Conservation (phyloP, 2,888 invertebrate genomes). For the Chironomus riparius region DNA sequence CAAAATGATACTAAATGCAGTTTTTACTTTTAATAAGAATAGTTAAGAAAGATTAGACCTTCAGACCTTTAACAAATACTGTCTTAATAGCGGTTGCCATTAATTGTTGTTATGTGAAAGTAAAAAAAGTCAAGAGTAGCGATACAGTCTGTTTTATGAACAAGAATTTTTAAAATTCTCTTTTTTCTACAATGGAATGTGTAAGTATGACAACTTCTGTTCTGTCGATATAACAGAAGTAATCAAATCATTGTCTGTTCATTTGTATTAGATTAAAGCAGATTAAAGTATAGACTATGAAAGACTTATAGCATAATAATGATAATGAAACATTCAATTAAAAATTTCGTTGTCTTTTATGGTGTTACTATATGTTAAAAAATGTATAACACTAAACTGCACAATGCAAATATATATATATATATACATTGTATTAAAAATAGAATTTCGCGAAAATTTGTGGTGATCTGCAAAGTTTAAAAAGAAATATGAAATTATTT, state of each 20-base stretch:
- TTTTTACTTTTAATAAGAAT: neutral
- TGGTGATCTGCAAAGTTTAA: neutral
- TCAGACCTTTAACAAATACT: neutral
- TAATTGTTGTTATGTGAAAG: constrained; percentile 16
- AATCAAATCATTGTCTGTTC: neutral
- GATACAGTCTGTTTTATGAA: neutral
- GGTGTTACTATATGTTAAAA: neutral
- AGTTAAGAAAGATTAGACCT: neutral
- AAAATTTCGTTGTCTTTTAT: neutral
- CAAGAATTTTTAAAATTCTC: neutral
- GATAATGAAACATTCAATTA: neutral
- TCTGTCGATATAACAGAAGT: neutral
- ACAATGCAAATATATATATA: no score
- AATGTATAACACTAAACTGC: no score
- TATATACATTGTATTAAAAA: neutral
- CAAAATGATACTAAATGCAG: no score
- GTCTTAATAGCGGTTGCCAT: neutral
- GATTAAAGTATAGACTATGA: neutral
- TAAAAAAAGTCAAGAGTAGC: neutral
- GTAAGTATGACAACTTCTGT: neutral
- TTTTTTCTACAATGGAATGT: neutral
- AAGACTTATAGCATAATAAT: neutral
- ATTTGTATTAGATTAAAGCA: neutral
- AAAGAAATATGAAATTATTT: no score
- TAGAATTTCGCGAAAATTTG: constrained; percentile 12